Base-by-base conservation (phyloP, 2,113 vertebrate genomes). In the Psammodynastes pulverulentus region DNA sequence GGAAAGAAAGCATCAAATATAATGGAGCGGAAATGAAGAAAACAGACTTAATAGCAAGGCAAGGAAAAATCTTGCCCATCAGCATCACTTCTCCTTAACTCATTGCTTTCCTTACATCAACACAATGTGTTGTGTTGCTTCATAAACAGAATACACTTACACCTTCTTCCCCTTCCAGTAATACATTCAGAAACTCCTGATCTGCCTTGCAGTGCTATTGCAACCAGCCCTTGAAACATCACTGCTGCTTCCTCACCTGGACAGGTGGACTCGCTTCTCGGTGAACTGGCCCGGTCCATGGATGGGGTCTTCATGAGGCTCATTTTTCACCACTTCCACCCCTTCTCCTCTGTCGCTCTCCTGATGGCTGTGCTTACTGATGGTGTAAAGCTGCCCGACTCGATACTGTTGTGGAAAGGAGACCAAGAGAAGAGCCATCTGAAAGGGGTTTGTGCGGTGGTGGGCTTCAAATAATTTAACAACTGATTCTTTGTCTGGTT, bases 351-450 rank as follows among this genome's bases (percentile, higher is more conserved):
- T 98, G 34, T 97, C 97, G 0, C 98, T 99, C 97, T 99, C 98
- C 97, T 98, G 98, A 88, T 98, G 98, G 94, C 98, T 98, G 97
- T 99, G 98, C 95, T 99, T 99, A 94, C 98, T 99, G 98, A 99
- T 99, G 97, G 98, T 99, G 95, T 99, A 99, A 92, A 99, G 97
- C 97, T 99, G 98, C 34, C 98, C 98, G 8, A 99, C 98, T 86
- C 96, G 98, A 94, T 99, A 99, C 97, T 98, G 96, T 34, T 90
- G 52, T 89, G 4, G 89, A 93, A 52, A 90, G 34, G 21, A 39
- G 34, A 79, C 72, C 62, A 89, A 46, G 13, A 62, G 49, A 29
- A 12, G 12, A n/a, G 1, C 5, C 19, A 0, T 8, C 13, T 26
- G 48, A 9, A 34, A 46, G 24, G 5, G 10, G 34, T 13, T 43